Evolutionary conservation across 2,113 vertebrate genomes (phyloP), one percentile per base, ranked within the genome.

Genomic region (Leptobrachium leishanense): DNA sequence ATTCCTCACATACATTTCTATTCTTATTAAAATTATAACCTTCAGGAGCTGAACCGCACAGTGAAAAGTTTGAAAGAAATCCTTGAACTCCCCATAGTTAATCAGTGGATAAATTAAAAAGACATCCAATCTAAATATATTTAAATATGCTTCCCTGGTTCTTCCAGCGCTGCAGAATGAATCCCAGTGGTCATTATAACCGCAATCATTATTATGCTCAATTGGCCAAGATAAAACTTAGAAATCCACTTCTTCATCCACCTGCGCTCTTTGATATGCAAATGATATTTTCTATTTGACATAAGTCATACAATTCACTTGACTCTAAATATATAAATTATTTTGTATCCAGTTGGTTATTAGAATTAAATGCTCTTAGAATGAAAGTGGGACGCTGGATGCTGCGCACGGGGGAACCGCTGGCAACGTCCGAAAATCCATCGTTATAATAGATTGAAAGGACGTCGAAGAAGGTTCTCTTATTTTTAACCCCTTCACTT

Each of bases 11-110:
- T 42, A 4, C 4, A 68, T 68, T 13, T 43, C 40, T 39, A 78
- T 78, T 78, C 42, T 64, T 72, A 78, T 78, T 69, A 62, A 78
- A 78, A 78, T 78, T 64, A 11, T 78, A 78, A 78, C 76, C 71
- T 78, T 78, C 68, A 71, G 63, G 11, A 44, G 72, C 59, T 42
- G 13, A 8, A 64, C 6, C 31, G 6, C 20, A 20, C 62, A 53
- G n/a, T 65, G 64, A 63, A 10, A 50, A 64, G 65, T 4, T 65
- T 71, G 64, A 13, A 71, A 78, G 50, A 39, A 62, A 69, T 42
- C 2, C 76, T 53, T 64, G 50, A 42, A 59, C 40, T 43, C 64
- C 39, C 68, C 31, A 65, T 55, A 64, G 12, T 43, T 64, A 78
- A 71, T 63, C 55, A 69, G 54, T 69, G 75, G 54, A 65, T 42